Evolutionary conservation across 2,888 invertebrate species (phyloP), one percentile per base, ranked within the genome.

Genomic region (Drosophila helvetica): DNA sequence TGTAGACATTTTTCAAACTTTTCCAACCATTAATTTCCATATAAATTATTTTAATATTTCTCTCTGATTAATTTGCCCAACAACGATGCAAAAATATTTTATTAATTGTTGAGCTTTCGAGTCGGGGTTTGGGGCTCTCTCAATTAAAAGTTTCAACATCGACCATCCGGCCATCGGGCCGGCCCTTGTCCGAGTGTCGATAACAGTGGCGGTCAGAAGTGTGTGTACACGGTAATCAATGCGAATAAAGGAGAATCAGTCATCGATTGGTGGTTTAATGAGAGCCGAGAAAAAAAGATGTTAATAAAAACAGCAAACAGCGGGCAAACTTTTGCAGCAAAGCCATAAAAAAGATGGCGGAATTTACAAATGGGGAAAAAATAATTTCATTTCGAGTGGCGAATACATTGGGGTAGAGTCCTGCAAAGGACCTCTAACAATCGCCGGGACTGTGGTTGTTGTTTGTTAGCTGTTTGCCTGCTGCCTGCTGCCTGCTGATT

Each of bases 61-160:
- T 53, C 42, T 53, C 55, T 69, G 63, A 69, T 70, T 70, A 70
- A 62, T 73, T 45, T 54, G 50, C 45, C 57, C 55, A 74, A 63
- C 59, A 75, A 60, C 73, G 66, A 62, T 60, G 69, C 65, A 54
- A 51, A 73, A 77, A 77, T 71, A 61, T 72, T 74, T 71, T 85
- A 85, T 83, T 82, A 85, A 83, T 83, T 82, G 79, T 73, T 22
- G 53, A 58, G 56, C 51, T 66, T 50, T 72, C 0, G 12, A 0
- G 30, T 10, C 4, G 10, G 10, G 30, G 30, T 75, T 52, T 47
- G 65, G 66, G 77, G 77, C n/a, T 2, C 76, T 69, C 55, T 86
- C 86, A 86, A 86, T 86, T 86, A 86, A 86, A 86, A 86, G 87
- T 86, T 86, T 85, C 69, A 79, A 73, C 83, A 79, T 66, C 82